Conservation (phyloP, 2,888 invertebrate species). For the Heliconius ethilla region DNA sequence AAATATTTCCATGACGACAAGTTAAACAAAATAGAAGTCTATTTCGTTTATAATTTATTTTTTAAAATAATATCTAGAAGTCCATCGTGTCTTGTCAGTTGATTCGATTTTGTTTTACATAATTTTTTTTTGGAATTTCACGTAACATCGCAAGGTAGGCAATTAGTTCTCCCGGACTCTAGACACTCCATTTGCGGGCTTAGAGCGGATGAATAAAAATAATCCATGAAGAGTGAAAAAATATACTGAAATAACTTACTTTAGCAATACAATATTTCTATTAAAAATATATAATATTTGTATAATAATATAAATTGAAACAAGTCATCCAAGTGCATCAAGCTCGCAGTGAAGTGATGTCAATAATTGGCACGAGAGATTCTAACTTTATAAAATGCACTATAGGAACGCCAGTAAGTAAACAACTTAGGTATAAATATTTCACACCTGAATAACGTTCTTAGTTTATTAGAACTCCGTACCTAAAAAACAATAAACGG, state of each 20-base stretch:
- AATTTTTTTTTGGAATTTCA: neutral
- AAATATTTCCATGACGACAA: neutral
- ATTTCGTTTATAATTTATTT: neutral
- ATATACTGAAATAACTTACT: neutral
- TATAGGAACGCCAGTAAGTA: slow-evolving; percentile 10
- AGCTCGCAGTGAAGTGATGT: slow-evolving; percentile 31
- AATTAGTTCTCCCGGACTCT: neutral
- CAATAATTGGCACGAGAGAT: slow-evolving; percentile 33
- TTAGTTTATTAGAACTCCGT: neutral
- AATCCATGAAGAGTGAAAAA: neutral
- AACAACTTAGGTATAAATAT: slow-evolving; percentile 22
- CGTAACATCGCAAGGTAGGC: too few relatives aligned
- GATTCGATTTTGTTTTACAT: too few relatives aligned
- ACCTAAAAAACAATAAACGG: too few relatives aligned
- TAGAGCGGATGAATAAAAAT: neutral
- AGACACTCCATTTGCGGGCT: neutral
- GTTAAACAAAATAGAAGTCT: neutral
- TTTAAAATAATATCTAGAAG: too few relatives aligned
- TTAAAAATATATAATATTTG: neutral
- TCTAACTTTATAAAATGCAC: slow-evolving; percentile 30
- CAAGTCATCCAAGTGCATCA: slow-evolving; percentile 16
- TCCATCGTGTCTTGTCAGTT: too few relatives aligned
- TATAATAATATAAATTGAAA: neutral
- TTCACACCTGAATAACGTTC: neutral
- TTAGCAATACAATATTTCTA: neutral